Base-by-base conservation (phyloP, 2,888 invertebrate genomes). In the Chirona hameri region DNA sequence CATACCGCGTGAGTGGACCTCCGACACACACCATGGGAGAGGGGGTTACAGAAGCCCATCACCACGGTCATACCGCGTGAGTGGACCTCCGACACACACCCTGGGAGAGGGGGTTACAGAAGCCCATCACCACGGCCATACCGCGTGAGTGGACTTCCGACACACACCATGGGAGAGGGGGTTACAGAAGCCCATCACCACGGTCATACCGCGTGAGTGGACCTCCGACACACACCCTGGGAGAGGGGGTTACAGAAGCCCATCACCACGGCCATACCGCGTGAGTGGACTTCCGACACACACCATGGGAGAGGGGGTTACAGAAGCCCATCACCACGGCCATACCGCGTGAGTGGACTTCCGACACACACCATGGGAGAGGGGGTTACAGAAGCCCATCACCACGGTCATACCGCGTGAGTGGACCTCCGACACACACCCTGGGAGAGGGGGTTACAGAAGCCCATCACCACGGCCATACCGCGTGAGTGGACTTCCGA, bases 211-310 rank as follows among this genome's bases (percentile, higher is more conserved):
- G 76, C 76, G 76, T 76, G 46, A 76, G 76, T 76, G 39, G 7
- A 39, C 39, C 39, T 39, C 7, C 39, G 39, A 39, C 39, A 39
- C 39, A 39, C 39, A 39, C 39, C 39, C 2, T 52, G 52, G 52
- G 52, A 52, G 52, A 12, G 52, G 10, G 52, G 52, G 12, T 1
- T 52, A 52, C 52, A 82, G 83, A 72, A 81, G 79, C 5, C 60
- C 82, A 27, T 81, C 83, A 9, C 83, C 83, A 21, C 46, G 82
- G 48, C 69, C 82, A 52, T 84, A 81, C 81, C 76, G 76, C 76
- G 76, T 76, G 46, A 76, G 76, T 76, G 39, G 7, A 39, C 39
- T 7, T 39, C 7, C 39, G 39, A 39, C 39, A 39, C 39, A 39
- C 39, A 39, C 39, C 39, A 39, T 52, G 52, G 52, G 52, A 52